Evolutionary conservation across 2,113 vertebrate genomes (phyloP).

Genomic region (Numenius arquata): DNA sequence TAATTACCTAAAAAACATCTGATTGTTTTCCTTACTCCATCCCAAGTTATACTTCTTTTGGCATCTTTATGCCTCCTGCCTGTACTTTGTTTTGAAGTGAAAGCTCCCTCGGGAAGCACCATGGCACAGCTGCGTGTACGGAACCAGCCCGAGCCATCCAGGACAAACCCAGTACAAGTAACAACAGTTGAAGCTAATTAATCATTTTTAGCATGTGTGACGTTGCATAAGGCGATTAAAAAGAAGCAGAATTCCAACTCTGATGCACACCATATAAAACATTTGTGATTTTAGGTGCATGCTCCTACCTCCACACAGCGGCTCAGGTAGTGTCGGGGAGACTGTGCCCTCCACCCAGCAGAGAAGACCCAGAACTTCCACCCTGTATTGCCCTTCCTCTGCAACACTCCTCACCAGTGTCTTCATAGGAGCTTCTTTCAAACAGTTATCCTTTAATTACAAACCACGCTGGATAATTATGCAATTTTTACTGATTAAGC

Average conservation of each 20-base stretch:
- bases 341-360: rapidly evolving
- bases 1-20: background rate
- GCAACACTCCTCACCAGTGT: background rate
- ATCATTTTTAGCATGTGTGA: background rate
- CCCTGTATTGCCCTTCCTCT: background rate
- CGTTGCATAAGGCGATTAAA: background rate
- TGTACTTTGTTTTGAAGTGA: background rate
- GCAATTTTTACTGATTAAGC: background rate
- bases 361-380: too few relatives aligned
- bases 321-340: background rate
- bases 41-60: background rate
- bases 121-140: too few relatives aligned
- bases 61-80: background rate
- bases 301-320: rapidly evolving
- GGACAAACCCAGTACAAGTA: background rate
- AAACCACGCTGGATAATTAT: background rate
- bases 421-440: background rate
- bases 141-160: background rate
- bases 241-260: background rate
- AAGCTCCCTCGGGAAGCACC: background rate
- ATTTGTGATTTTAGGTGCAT: background rate
- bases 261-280: background rate
- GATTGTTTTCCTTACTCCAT: background rate
- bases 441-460: background rate
- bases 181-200: background rate